These are phyloP conservation scores for Coptodon rendalli DNA, from an alignment of 2,113 vertebrate species.

Conservation along the genomic window DNA sequence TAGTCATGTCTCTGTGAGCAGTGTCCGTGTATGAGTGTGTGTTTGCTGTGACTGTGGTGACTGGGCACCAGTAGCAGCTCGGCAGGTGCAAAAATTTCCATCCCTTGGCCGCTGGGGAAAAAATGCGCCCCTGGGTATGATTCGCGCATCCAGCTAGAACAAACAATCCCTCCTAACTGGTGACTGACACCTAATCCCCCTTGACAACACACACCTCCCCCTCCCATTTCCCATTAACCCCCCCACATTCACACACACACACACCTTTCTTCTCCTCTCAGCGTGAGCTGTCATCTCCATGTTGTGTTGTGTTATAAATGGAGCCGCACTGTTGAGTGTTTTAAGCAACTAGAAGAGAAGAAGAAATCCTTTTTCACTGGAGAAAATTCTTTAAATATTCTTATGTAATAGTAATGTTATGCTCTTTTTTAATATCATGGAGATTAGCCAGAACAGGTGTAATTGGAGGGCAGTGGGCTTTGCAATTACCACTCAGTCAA, in stretches of 20 bases:
- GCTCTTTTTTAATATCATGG: not conserved
- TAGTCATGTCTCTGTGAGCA: not conserved
- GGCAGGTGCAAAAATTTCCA: not conserved
- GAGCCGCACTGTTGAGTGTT: not conserved
- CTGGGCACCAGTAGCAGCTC: not conserved
- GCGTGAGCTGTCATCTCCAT: not conserved
- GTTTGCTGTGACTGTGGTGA: not conserved
- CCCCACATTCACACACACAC: not conserved
- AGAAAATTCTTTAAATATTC: not conserved
- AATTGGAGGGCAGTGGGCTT: not conserved
- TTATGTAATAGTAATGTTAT: not conserved
- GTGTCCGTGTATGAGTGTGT: not conserved
- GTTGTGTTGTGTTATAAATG: not conserved
- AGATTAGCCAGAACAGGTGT: not conserved
- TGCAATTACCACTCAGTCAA: too few species aligned
- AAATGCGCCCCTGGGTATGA: not conserved
- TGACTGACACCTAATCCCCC: conserved; percentile 14
- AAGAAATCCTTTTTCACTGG: not conserved
- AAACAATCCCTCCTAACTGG: not conserved
- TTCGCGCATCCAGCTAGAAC: not conserved
- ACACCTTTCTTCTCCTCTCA: not conserved
- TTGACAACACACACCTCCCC: not conserved
- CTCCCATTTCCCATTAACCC: not conserved
- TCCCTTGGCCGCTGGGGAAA: not conserved
- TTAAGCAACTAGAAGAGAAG: not conserved